phyloP scores from a whole-genome alignment of 2,113 vertebrate species.

The Eupsittula cactorum region DNA sequence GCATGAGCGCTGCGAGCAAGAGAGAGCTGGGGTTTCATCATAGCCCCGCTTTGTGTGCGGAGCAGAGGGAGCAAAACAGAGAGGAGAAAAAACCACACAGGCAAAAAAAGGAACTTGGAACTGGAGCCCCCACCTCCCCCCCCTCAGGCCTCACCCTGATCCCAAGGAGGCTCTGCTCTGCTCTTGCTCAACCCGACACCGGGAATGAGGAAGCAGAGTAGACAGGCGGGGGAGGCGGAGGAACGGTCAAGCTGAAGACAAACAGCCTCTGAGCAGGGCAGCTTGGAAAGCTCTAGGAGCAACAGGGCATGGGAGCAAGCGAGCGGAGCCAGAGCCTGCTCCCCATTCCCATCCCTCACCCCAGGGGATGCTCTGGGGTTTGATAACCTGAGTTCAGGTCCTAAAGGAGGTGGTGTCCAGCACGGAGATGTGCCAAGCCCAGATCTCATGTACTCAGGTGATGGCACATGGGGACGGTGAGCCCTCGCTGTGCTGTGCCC shows the following conservation, averaged over 20 bases:
- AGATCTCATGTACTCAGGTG: rapidly evolving
- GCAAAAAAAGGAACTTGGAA: slow-evolving; percentile 51
- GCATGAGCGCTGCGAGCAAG: slow-evolving; percentile 48
- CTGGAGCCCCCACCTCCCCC: background rate
- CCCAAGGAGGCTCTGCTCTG: slow-evolving; percentile 40
- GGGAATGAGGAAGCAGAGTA: slow-evolving; percentile 71
- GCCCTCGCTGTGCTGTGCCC: background rate
- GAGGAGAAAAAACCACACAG: background rate
- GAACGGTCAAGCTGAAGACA: slow-evolving; percentile 54
- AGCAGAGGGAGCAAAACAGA: background rate
- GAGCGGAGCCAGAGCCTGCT: background rate
- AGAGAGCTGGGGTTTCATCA: slow-evolving; percentile 47
- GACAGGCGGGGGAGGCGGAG: slow-evolving; percentile 57
- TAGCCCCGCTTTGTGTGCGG: slow-evolving; percentile 15
- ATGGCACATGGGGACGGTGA: rapidly evolving
- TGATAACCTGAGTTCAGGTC: background rate
- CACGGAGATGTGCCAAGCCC: background rate
- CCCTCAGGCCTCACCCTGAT: slow-evolving; percentile 47
- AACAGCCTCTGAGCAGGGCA: background rate
- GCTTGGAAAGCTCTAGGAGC: background rate
- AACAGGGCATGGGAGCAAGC: background rate
- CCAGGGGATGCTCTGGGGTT: background rate
- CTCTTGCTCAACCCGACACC: slow-evolving; percentile 63
- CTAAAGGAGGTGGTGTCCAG: background rate
- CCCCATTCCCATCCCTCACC: background rate